These are phyloP conservation scores for Parauchenoglanis punctatus DNA, from an alignment of 2,797 vertebrate genomes.

Conservation along the genomic window DNA sequence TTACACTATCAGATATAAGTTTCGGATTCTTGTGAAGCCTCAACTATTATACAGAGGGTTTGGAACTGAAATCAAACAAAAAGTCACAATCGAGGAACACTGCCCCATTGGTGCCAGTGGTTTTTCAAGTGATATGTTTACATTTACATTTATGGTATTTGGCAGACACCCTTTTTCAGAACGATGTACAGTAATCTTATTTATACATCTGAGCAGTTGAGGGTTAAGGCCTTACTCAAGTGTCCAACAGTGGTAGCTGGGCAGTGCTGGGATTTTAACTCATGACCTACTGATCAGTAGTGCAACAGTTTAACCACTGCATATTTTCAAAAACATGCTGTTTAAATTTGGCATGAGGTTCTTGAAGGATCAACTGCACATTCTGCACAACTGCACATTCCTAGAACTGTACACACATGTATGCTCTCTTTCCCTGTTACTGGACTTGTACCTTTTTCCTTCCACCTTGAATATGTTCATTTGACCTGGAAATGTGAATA, in stretches of 20 bases:
- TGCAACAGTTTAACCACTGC: too few species aligned
- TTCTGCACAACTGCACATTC: not conserved
- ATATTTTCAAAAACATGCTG: not conserved
- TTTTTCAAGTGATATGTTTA: not conserved
- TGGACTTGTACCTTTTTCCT: not conserved
- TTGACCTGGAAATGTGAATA: not conserved
- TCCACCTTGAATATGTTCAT: not conserved
- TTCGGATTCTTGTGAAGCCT: not conserved
- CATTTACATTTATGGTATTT: too few species aligned
- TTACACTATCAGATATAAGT: not conserved
- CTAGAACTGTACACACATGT: slow-evolving; percentile 2
- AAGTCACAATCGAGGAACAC: not conserved
- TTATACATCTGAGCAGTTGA: too few species aligned
- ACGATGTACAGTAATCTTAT: too few species aligned
- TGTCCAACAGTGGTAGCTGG: too few species aligned
- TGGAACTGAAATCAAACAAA: not conserved
- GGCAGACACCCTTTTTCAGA: too few species aligned
- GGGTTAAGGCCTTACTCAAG: too few species aligned
- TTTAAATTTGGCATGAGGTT: not conserved
- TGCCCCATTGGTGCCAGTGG: not conserved
- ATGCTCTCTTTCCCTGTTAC: not conserved
- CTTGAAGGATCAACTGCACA: not conserved
- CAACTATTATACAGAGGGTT: not conserved
- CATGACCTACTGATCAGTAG: too few species aligned
- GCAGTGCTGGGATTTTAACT: too few species aligned